Percentiles rank a stretch among this genome's conserved stretches.
These are phyloP conservation scores for Anaspis maculata DNA, from an alignment of 2,888 invertebrate genomes.

Conservation along the genomic window DNA sequence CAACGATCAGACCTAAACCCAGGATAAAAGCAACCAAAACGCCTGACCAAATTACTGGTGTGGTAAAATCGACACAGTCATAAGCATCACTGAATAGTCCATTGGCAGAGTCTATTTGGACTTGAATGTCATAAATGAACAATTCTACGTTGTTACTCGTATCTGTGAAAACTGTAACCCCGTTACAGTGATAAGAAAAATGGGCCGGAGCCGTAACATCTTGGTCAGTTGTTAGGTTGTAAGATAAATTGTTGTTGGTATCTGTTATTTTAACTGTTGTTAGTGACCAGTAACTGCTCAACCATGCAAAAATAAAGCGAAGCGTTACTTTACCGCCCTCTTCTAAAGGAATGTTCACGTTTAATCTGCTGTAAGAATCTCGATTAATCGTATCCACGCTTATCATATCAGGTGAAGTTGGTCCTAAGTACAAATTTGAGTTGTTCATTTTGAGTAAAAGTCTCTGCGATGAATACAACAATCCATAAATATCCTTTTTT, in stretches of 20 bases:
- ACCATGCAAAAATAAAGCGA: slow-evolving; percentile 33
- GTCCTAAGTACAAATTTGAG: slow-evolving; percentile 18
- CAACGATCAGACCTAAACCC: slow-evolving; percentile 55
- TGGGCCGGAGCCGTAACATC: slow-evolving; percentile 30
- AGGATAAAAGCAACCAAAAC: slow-evolving; percentile 57
- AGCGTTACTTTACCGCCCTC: slow-evolving; percentile 32
- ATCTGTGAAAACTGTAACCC: slow-evolving; percentile 32
- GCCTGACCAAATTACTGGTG: slow-evolving; percentile 66
- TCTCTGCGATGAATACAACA: slow-evolving; percentile 33
- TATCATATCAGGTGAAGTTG: slow-evolving; percentile 22
- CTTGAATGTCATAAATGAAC: slow-evolving; percentile 39
- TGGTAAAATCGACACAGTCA: slow-evolving; percentile 69
- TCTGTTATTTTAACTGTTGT: slow-evolving; percentile 28
- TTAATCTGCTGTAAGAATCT: slow-evolving; percentile 26
- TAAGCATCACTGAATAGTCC: slow-evolving; percentile 49
- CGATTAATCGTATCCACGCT: slow-evolving; percentile 20
- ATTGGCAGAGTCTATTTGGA: slow-evolving; percentile 39
- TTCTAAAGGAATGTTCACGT: slow-evolving; percentile 30
- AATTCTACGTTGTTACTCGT: slow-evolving; percentile 28
- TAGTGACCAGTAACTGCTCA: slow-evolving; percentile 36
- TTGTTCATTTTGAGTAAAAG: slow-evolving; percentile 27
- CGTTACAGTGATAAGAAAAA: slow-evolving; percentile 45
- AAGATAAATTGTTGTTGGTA: slow-evolving; percentile 18
- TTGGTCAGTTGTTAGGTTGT: slow-evolving; percentile 25
- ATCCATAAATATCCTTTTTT: slow-evolving; percentile 21